A percentile compares a stretch with the other conserved stretches of the same genome.
Conservation (phyloP, 2,113 vertebrate species). For the Cavia porcellus region DNA sequence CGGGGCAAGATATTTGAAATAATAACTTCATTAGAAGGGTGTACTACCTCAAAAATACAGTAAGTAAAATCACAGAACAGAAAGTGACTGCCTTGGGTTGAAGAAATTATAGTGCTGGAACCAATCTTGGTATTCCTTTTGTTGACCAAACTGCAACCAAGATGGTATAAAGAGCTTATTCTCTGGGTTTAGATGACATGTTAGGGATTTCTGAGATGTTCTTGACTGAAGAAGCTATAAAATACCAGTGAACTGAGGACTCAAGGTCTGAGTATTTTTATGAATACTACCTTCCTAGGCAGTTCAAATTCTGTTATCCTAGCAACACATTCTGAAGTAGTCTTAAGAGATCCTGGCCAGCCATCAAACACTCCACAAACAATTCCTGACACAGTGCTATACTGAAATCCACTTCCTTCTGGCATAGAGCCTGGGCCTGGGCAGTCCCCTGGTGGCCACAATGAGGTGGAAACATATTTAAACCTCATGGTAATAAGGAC, state of each 20-base stretch:
- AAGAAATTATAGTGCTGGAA: constrained; percentile 96
- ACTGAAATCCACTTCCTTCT: constrained; percentile 97
- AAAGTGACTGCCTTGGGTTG: constrained; percentile 96
- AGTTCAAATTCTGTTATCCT: constrained; percentile 97
- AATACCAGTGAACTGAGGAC: constrained; percentile 96
- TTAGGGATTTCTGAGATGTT: constrained; percentile 96
- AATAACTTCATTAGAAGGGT: constrained; percentile 97
- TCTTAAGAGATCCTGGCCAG: constrained; percentile 96
- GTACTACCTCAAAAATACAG: constrained; percentile 97
- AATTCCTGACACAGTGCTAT: constrained; percentile 90
- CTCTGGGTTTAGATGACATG: constrained; percentile 96
- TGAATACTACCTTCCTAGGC: constrained; percentile 97
- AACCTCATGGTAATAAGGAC: constrained; percentile 95
- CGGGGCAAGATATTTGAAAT: constrained; percentile 97
- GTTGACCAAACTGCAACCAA: constrained; percentile 96
- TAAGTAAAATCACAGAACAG: constrained; percentile 97
- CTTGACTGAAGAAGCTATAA: constrained; percentile 96
- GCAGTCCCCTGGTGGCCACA: constrained; percentile 94
- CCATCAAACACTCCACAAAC: constrained; percentile 97
- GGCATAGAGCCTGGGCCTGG: constrained; percentile 91
- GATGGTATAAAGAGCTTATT: constrained; percentile 99
- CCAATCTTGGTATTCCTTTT: constrained; percentile 99
- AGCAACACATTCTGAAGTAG: constrained; percentile 96
- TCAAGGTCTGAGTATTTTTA: constrained; percentile 94
- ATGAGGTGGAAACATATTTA: constrained; percentile 97